phyloP scores from a whole-genome alignment of 92 coral and sea anemone genomes.

The Paragorgia papillata region DNA sequence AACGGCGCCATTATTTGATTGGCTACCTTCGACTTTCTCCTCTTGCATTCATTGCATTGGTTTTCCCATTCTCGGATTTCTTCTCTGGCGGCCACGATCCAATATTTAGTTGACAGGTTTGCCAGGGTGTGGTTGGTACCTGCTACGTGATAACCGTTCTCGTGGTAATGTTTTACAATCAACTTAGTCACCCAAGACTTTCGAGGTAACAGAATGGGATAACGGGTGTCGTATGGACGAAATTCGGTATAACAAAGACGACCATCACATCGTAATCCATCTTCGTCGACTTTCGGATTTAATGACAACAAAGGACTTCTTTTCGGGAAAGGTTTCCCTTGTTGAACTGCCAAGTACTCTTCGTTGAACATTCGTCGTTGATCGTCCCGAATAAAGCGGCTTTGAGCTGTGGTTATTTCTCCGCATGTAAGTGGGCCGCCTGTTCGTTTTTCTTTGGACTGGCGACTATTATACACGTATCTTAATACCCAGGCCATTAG shows the following conservation, averaged over 20 bases:
- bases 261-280: conserved; percentile 56
- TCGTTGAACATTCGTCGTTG: too few species aligned
- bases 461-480: too few species aligned
- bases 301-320: conserved; percentile 25
- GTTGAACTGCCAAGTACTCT: conserved; percentile 2
- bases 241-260: conserved; percentile 47
- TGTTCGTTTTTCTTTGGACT: too few species aligned
- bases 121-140: too few species aligned
- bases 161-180: conserved; percentile 51
- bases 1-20: conserved; percentile 66
- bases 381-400: too few species aligned
- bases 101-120: conserved; percentile 42
- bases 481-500: too few species aligned
- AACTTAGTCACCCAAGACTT: conserved; percentile 51
- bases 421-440: too few species aligned
- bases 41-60: conserved; percentile 56
- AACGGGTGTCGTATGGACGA: conserved; percentile 51
- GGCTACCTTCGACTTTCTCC: conserved; percentile 49
- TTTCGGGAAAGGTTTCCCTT: conserved; percentile 32
- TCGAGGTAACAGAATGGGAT: conserved; percentile 60
- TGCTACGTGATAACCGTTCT: conserved; percentile 38
- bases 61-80: conserved; percentile 63
- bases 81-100: conserved; percentile 59
- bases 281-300: conserved; percentile 41
- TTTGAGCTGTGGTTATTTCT: too few species aligned